These are phyloP conservation scores for Hemicrepidius hirtus DNA, from an alignment of 2,888 invertebrate species.

Conservation along the genomic window DNA sequence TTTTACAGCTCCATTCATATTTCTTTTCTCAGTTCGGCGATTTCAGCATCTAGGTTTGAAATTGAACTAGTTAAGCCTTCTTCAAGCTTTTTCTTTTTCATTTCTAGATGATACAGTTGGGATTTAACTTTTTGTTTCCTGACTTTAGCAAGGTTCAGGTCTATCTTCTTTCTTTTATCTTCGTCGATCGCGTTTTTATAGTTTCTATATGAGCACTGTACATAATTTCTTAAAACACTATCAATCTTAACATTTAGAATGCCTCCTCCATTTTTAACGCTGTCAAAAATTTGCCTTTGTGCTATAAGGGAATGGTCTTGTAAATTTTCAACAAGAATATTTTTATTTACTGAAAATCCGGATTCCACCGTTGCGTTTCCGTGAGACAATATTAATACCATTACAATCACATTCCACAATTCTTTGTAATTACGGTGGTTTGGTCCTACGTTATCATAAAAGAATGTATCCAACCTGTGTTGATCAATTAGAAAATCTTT, in stretches of 20 bases:
- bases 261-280: not conserved
- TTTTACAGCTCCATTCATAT: no score
- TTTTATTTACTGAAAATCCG: constrained; percentile 29
- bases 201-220: not conserved
- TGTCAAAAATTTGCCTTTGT: constrained; percentile 14
- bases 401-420: not conserved
- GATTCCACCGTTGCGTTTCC: constrained; percentile 20
- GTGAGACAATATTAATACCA: constrained; percentile 20
- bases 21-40: no score
- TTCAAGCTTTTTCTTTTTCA: no score
- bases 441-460: not conserved
- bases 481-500: not conserved
- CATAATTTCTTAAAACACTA: not conserved
- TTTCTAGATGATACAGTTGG: no score
- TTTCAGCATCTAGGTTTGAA: no score
- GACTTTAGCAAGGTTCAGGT: no score
- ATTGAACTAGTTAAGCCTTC: no score
- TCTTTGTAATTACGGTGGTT: not conserved
- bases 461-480: not conserved
- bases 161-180: no score
- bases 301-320: constrained; percentile 3
- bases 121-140: no score
- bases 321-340: constrained; percentile 18
- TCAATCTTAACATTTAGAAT: constrained; percentile 5
- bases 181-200: constrained; percentile 7